A percentile compares a stretch with the other conserved stretches of the same genome.
Evolutionary conservation across 2,888 invertebrate genomes (phyloP).

Genomic region (Coleophora flavipennella): DNA sequence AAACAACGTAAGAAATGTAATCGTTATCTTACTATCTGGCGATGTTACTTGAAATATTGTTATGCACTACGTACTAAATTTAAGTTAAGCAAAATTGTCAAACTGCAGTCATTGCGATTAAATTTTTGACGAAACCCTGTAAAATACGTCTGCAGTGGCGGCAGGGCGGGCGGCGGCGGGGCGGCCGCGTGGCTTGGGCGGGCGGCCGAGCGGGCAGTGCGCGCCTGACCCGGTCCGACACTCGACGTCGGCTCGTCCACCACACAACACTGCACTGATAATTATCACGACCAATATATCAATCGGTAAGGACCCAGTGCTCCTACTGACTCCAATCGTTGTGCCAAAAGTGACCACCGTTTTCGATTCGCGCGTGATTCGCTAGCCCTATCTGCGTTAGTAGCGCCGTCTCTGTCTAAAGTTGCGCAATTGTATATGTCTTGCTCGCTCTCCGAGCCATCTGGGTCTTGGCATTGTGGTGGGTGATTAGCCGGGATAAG

Average conservation of each 20-base stretch:
- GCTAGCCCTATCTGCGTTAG: conserved; percentile 28
- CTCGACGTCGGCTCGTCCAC: conserved; percentile 73
- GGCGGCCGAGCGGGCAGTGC: conserved; percentile 48
- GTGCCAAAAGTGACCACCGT: conserved; percentile 42
- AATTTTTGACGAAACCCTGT: no score
- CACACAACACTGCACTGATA: conserved; percentile 49
- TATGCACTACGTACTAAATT: no score
- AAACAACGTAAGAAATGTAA: no score
- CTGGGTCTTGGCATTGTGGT: conserved; percentile 34
- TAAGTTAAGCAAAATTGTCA: no score
- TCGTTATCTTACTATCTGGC: no score
- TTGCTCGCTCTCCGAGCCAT: conserved; percentile 29
- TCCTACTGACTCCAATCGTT: conserved; percentile 31
- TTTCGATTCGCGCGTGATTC: conserved; percentile 23
- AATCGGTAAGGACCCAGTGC: conserved; percentile 64
- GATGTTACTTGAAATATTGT: no score
- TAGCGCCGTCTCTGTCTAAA: conserved; percentile 41
- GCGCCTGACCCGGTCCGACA: conserved; percentile 69
- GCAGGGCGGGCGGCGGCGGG: conserved; percentile 12
- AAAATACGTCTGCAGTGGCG: no score
- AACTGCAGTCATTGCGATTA: no score
- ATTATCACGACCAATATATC: conserved; percentile 59
- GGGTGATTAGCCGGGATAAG: conserved; percentile 46
- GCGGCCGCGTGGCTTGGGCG: conserved; percentile 22
- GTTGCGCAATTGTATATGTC: conserved; percentile 49